Conservation (phyloP, 2,888 invertebrate species). For the Yponomeuta cagnagella region DNA sequence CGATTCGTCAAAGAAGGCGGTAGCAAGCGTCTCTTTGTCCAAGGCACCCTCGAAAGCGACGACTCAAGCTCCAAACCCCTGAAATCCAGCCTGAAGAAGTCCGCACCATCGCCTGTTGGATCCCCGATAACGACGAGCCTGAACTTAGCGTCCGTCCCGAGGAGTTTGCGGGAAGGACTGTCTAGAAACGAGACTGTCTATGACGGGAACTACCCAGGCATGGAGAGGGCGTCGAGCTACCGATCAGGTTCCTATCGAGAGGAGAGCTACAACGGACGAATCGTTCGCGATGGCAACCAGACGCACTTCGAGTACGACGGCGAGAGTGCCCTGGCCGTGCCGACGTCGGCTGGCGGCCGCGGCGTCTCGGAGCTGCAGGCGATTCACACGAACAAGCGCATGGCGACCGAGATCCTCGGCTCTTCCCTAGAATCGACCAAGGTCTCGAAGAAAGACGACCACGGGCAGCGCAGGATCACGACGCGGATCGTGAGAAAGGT, state of each 20-base stretch:
- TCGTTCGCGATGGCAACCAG: constrained; percentile 67
- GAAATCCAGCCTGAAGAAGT: constrained; percentile 71
- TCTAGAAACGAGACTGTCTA: constrained; percentile 68
- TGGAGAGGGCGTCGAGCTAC: constrained; percentile 59
- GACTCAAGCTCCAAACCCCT: constrained; percentile 58
- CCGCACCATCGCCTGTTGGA: constrained; percentile 68
- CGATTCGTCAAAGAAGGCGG: constrained; percentile 84
- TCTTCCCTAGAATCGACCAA: constrained; percentile 90
- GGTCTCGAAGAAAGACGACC: constrained; percentile 85
- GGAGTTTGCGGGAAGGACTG: constrained; percentile 71
- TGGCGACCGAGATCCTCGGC: constrained; percentile 90
- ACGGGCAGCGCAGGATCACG: constrained; percentile 88
- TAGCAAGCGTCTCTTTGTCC: constrained; percentile 83
- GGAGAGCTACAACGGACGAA: constrained; percentile 63
- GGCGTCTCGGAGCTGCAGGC: constrained; percentile 80
- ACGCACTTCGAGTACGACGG: constrained; percentile 70
- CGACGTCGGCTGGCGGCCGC: constrained; percentile 57
- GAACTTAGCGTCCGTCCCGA: constrained; percentile 73
- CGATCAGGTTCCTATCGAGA: constrained; percentile 60
- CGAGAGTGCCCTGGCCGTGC: constrained; percentile 60
- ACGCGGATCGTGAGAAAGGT: constrained; percentile 92
- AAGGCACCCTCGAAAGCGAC: constrained; percentile 81
- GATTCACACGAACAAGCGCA: constrained; percentile 86
- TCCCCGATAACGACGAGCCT: constrained; percentile 79
- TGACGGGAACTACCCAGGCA: constrained; percentile 67